phyloP scores from a whole-genome alignment of 2,888 invertebrate genomes.

The Tachina lurida region DNA sequence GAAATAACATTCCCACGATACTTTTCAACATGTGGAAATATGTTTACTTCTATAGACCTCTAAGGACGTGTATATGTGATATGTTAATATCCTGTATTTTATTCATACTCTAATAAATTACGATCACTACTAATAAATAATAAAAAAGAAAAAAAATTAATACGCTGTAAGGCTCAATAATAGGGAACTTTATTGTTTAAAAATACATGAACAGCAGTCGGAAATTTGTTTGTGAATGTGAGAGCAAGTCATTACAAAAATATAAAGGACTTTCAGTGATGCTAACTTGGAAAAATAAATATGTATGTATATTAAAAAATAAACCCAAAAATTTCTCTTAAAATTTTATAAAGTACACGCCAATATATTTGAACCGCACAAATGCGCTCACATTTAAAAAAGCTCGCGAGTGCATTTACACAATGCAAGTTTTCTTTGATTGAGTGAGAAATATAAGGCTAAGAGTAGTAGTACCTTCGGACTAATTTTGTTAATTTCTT shows the following conservation, averaged over 20 bases:
- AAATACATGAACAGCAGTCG: neutral
- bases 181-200: slow-evolving; percentile 27
- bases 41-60: neutral
- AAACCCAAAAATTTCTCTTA: neutral
- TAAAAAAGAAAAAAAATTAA: neutral
- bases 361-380: too few species aligned
- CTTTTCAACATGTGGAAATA: slow-evolving; percentile 57
- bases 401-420: too few species aligned
- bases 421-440: too few species aligned
- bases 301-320: too few species aligned
- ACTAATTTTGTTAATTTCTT: too few species aligned
- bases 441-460: too few species aligned
- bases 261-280: slow-evolving; percentile 6
- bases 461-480: too few species aligned
- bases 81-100: slow-evolving; percentile 67
- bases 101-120: slow-evolving; percentile 34
- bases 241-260: slow-evolving; percentile 1
- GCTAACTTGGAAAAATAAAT: neutral
- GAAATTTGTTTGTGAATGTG: neutral
- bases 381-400: too few species aligned
- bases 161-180: slow-evolving; percentile 51
- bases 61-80: slow-evolving; percentile 33
- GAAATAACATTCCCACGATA: slow-evolving; percentile 59
- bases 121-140: slow-evolving; percentile 26
- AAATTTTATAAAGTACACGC: too few species aligned